These are phyloP conservation scores for Nomada flava DNA, from an alignment of 2,888 invertebrate species.

Conservation along the genomic window DNA sequence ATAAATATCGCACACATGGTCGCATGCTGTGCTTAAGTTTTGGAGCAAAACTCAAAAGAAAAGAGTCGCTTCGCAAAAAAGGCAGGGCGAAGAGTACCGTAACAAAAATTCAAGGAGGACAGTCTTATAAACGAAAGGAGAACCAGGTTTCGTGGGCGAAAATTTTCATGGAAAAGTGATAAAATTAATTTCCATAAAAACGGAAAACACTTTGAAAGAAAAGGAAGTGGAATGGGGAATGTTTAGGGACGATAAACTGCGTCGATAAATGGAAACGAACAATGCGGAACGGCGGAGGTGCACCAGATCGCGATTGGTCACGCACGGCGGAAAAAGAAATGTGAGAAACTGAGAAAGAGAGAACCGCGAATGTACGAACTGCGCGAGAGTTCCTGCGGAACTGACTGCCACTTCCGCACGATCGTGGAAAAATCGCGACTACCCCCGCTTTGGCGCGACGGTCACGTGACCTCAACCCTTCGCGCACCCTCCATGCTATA, in stretches of 20 bases:
- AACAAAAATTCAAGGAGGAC: too few relatives aligned
- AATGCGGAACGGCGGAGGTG: conserved; percentile 2
- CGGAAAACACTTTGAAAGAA: neutral
- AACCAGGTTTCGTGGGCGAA: too few relatives aligned
- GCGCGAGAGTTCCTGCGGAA: conserved; percentile 72
- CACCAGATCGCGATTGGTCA: conserved; percentile 30
- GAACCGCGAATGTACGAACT: conserved; percentile 36
- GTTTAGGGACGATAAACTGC: neutral
- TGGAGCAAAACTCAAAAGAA: too few relatives aligned
- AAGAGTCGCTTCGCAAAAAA: too few relatives aligned
- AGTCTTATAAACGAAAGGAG: neutral
- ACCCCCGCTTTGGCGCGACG: conserved; percentile 1
- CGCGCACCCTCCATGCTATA: conserved; percentile 15
- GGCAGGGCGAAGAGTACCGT: too few relatives aligned
- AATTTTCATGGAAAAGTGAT: neutral
- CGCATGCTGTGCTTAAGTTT: too few relatives aligned
- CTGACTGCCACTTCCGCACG: conserved; percentile 63
- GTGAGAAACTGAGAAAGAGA: neutral
- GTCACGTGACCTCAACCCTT: conserved; percentile 61
- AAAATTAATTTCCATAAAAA: neutral
- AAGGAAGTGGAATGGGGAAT: neutral
- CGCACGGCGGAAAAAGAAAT: conserved; percentile 22
- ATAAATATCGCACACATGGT: too few relatives aligned
- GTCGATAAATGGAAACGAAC: conserved; percentile 9
- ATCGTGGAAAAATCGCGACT: conserved; percentile 61